A percentile compares a stretch with the other conserved stretches of the same genome.
These are phyloP conservation scores for Drosophila equinoxialis DNA, from an alignment of 1,140 invertebrate species.

Conservation along the genomic window DNA sequence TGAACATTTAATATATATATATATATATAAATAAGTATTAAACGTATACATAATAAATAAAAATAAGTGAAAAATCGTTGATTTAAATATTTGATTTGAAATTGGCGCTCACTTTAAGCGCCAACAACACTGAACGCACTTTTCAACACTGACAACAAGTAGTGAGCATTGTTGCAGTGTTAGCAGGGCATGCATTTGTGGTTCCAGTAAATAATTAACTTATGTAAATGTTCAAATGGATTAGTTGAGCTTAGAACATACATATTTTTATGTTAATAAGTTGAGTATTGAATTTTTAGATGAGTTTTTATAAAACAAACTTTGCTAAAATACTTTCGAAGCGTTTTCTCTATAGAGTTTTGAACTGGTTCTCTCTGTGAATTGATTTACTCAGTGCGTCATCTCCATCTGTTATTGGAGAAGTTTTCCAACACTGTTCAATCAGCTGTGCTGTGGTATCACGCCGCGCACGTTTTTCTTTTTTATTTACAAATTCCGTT, in stretches of 20 bases:
- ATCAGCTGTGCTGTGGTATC: slow-evolving; percentile 6
- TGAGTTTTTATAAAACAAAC: no score
- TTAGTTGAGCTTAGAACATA: no score
- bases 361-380: not conserved
- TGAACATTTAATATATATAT: slow-evolving; percentile 13
- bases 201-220: not conserved
- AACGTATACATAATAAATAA: slow-evolving; percentile 35
- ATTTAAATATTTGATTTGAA: not conserved
- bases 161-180: not conserved
- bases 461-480: slow-evolving; percentile 62
- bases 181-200: not conserved
- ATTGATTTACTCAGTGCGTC: not conserved
- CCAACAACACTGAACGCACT: not conserved
- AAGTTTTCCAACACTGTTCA: not conserved
- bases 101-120: not conserved
- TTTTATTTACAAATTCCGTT: slow-evolving; percentile 41
- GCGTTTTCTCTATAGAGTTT: not conserved
- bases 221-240: not conserved
- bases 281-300: no score
- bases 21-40: slow-evolving; percentile 19
- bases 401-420: not conserved
- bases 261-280: no score
- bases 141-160: not conserved
- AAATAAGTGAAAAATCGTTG: not conserved
- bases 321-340: no score